phyloP scores from a whole-genome alignment of 2,113 vertebrate species.

The Elanoides forficatus region DNA sequence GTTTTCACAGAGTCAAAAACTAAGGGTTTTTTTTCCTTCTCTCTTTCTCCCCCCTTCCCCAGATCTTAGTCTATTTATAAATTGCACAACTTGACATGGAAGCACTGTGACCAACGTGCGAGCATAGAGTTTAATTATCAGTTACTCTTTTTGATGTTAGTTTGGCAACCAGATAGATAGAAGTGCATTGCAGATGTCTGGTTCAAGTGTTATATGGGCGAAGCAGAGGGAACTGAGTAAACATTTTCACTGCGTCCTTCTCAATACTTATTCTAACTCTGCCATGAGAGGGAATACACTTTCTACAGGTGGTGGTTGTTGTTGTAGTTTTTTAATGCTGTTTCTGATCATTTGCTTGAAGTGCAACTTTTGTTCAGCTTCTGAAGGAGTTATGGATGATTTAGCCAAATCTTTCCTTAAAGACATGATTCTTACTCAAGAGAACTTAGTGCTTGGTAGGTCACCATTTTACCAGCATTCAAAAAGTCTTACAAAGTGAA shows the following conservation, averaged over 20 bases:
- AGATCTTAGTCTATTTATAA: background rate
- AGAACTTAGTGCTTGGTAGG: background rate
- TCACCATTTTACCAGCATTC: background rate
- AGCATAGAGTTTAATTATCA: constrained; percentile 2
- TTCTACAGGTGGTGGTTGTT: background rate
- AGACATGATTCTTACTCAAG: background rate
- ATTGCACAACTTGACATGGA: background rate
- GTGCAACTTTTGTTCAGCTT: background rate
- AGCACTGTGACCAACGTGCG: background rate
- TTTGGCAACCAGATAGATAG: background rate
- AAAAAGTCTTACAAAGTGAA: background rate
- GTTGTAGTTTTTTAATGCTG: background rate
- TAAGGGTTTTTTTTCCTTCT: background rate
- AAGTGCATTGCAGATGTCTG: constrained; percentile 23
- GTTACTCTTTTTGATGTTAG: background rate
- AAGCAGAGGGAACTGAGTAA: background rate
- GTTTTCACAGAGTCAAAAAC: background rate
- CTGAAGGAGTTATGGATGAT: background rate
- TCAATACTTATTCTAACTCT: background rate
- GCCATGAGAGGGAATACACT: background rate
- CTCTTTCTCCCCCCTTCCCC: background rate
- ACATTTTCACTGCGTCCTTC: background rate
- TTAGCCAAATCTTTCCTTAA: background rate
- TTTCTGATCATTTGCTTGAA: background rate
- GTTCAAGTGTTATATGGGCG: background rate